These are phyloP conservation scores for Morus bassanus DNA, from an alignment of 2,797 vertebrate genomes.

Conservation along the genomic window DNA sequence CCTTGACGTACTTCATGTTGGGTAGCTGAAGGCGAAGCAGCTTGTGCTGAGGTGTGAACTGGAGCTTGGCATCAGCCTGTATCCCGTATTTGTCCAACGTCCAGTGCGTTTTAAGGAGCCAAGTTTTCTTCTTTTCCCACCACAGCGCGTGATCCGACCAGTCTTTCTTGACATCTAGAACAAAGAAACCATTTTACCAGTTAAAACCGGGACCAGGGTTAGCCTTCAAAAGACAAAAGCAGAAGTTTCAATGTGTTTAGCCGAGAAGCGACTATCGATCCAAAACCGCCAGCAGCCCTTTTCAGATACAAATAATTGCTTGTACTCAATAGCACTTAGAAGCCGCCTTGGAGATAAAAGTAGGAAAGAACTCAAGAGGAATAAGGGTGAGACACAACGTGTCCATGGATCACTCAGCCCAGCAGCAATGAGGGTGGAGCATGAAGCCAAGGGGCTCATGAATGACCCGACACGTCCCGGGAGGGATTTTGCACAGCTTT, in stretches of 20 bases:
- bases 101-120: slow-evolving; percentile 99
- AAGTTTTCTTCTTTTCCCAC: slow-evolving; percentile 99
- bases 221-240: background rate
- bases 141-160: slow-evolving; percentile 98
- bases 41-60: slow-evolving; percentile 98
- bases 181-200: background rate
- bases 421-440: background rate
- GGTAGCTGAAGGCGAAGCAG: slow-evolving; percentile 95
- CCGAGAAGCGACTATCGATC: accelerated
- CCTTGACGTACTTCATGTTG: slow-evolving; percentile 99
- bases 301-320: background rate
- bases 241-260: background rate
- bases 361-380: background rate
- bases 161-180: slow-evolving; percentile 96
- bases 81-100: slow-evolving; percentile 98
- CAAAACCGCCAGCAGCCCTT: background rate
- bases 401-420: background rate
- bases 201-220: background rate
- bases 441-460: background rate
- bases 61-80: slow-evolving; percentile 95
- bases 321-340: background rate
- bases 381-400: background rate
- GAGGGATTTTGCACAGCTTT: background rate
- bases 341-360: background rate
- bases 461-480: accelerated